Evolutionary conservation across 92 coral and sea anemone genomes (phyloP).

Genomic region (Umimayanthus kanabou): DNA sequence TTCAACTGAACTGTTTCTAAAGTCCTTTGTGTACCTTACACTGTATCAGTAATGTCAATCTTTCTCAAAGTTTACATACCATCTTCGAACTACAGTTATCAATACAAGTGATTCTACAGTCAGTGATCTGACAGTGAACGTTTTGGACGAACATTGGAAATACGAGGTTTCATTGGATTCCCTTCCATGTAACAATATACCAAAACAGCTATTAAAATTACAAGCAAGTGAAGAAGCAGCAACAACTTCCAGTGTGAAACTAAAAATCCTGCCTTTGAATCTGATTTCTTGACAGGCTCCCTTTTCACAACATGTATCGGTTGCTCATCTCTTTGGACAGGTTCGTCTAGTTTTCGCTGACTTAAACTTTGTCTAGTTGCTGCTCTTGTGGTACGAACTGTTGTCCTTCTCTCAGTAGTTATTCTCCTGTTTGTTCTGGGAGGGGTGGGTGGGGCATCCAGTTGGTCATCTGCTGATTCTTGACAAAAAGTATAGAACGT

Average conservation of each 20-base stretch:
- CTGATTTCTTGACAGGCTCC: background rate
- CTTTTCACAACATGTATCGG: background rate
- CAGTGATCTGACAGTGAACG: background rate
- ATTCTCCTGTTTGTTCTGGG: conserved; percentile 10
- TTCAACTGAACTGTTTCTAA: too few species aligned
- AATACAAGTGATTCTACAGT: background rate
- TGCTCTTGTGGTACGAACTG: conserved; percentile 15
- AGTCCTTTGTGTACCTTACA: too few species aligned
- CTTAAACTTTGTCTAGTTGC: conserved; percentile 1
- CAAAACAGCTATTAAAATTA: conserved; percentile 51
- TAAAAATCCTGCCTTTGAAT: conserved; percentile 18
- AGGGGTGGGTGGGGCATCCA: conserved; percentile 31
- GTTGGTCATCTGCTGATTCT: conserved; percentile 31
- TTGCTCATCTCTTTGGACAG: background rate
- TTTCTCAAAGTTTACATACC: background rate
- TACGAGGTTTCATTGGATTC: conserved; percentile 36
- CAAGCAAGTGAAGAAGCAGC: conserved; percentile 51
- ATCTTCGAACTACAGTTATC: background rate
- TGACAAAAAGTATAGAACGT: background rate
- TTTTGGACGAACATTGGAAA: background rate
- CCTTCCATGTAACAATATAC: conserved; percentile 69
- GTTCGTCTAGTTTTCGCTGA: background rate
- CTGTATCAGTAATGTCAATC: too few species aligned
- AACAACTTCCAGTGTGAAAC: conserved; percentile 54
- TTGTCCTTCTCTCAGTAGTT: conserved; percentile 18